Conservation (phyloP, 2,888 invertebrate genomes). For the Troides aeacus region DNA sequence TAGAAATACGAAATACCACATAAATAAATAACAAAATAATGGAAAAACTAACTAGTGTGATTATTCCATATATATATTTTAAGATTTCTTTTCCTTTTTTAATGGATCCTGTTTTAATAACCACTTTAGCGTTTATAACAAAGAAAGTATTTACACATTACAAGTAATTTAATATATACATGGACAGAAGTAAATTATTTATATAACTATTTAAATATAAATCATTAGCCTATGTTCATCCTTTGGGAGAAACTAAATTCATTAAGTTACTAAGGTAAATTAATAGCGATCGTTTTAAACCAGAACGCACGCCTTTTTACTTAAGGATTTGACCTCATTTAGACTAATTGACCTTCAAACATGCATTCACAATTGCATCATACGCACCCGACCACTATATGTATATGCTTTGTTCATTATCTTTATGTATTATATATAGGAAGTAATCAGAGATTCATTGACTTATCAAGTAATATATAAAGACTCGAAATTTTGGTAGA, state of each 20-base stretch:
- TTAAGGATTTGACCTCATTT: constrained; percentile 18
- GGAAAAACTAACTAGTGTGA: too few species aligned
- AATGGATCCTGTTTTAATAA: neutral
- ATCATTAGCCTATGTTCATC: neutral
- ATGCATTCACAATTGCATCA: neutral
- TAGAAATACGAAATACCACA: neutral
- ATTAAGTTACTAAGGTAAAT: neutral
- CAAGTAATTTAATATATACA: too few species aligned
- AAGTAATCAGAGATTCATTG: too few species aligned
- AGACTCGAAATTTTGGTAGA: too few species aligned
- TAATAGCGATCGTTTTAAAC: neutral
- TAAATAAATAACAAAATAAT: too few species aligned
- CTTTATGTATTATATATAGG: neutral
- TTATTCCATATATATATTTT: too few species aligned
- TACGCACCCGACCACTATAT: neutral
- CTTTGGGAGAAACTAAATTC: neutral
- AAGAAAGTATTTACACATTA: too few species aligned
- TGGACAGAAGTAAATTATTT: too few species aligned
- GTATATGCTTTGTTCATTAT: neutral
- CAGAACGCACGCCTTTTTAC: neutral
- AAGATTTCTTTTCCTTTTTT: neutral
- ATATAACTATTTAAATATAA: neutral
- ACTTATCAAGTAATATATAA: too few species aligned
- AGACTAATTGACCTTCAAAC: constrained; percentile 5
- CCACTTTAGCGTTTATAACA: too few species aligned